Base-by-base conservation (phyloP, 2,888 invertebrate genomes). In the Eutolmus rufibarbis region DNA sequence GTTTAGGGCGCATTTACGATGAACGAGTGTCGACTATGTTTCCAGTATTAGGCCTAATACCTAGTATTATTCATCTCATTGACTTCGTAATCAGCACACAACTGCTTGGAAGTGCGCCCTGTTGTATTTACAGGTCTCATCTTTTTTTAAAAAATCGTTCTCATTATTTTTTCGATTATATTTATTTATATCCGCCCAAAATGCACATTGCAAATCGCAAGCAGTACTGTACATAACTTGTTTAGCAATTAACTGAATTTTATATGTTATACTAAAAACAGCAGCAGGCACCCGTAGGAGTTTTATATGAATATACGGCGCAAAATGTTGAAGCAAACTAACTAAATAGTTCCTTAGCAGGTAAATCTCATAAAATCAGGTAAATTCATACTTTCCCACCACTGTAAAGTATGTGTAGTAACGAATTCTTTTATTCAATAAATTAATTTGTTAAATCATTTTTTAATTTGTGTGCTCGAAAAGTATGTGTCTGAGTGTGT, bases 251-350 rank as follows among this genome's bases (percentile, higher is more conserved):
- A 84, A 84, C 23, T 19, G 14, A 40, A 34, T 84, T 84, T 84
- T 84, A 84, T 84, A 84, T 66, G 34, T 84, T 84, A 23, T 84
- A 84, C 40, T 84, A 84, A 82, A 84, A 84, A 37, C 0, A 19
- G 5, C 66, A 23, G 4, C 66, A 66, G 28, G 12, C 66, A 66
- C 66, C 23, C 28, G 66, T 66, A 66, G 66, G 23, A 34, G 31
- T 66, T 40, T 19, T 79, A 79, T 46, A 51, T 79, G 46, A 51
- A 79, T 46, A 79, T 56, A 79, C 31, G 16, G 28, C 78, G 23
- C 19, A 78, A 43, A 66, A 19, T 19, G 66, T 23, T 23, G 23
- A 66, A 66, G 2, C 7, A n/a, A 66, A 66, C 23, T 78, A 78
- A 78, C n/a, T 40, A 9, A 78, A 51, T 28, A 31, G 79, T 79